Percentiles rank a stretch among this genome's conserved stretches.
Evolutionary conservation across 2,888 invertebrate species (phyloP).

Genomic region (Drosophila austrosaltans): DNA sequence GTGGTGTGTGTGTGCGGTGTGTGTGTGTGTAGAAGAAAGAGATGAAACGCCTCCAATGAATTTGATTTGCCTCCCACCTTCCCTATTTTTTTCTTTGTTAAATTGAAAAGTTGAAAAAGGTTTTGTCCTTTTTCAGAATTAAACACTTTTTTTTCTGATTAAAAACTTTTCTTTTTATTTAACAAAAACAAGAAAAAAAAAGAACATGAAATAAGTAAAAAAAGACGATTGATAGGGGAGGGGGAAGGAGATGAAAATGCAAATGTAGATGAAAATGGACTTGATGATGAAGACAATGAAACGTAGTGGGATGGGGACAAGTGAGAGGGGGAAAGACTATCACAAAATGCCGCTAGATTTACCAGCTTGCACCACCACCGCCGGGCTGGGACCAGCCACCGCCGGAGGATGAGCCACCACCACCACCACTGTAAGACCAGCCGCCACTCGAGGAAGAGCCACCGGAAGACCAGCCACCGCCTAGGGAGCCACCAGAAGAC

Average conservation of each 20-base stretch:
- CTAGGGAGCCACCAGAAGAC: constrained; percentile 53
- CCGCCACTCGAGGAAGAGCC: constrained; percentile 34
- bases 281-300: constrained; percentile 42
- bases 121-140: constrained; percentile 47
- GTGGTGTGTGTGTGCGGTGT: neutral
- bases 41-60: constrained; percentile 18
- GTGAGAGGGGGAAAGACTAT: constrained; percentile 50
- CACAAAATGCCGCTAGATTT: constrained; percentile 37
- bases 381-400: constrained; percentile 55
- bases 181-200: constrained; percentile 44
- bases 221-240: neutral
- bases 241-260: constrained; percentile 21
- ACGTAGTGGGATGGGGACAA: constrained; percentile 14
- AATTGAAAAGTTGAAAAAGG: constrained; percentile 69
- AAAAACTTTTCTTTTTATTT: constrained; percentile 61
- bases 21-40: neutral
- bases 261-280: constrained; percentile 8
- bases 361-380: constrained; percentile 53
- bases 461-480: constrained; percentile 43
- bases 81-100: constrained; percentile 43
- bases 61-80: neutral
- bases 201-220: constrained; percentile 30
- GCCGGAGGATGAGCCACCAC: constrained; percentile 27
- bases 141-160: constrained; percentile 60
- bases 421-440: constrained; percentile 31